phyloP scores from a whole-genome alignment of 2,888 invertebrate genomes.

The Hypena proboscidalis region DNA sequence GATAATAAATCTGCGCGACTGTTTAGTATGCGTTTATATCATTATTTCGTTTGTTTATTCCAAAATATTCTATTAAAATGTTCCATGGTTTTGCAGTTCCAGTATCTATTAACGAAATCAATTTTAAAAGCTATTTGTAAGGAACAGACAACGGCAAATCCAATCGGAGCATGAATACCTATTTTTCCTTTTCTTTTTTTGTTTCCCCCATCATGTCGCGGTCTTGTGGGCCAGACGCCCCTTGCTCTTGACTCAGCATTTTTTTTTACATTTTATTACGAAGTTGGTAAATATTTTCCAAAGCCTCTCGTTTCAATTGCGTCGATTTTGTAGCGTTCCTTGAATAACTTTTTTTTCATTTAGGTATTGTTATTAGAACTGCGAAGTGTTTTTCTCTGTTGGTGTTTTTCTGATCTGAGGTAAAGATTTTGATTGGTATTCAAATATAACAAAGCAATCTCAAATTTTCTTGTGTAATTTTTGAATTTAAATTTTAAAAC shows the following conservation, averaged over 20 bases:
- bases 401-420: slow-evolving; percentile 3
- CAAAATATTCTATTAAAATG: slow-evolving; percentile 11
- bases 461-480: no score
- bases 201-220: slow-evolving; percentile 78
- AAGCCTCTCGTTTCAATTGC: slow-evolving; percentile 65
- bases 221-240: slow-evolving; percentile 81
- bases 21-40: slow-evolving; percentile 43
- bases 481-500: no score
- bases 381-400: slow-evolving; percentile 9
- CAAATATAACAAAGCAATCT: neutral
- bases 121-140: slow-evolving; percentile 82
- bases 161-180: slow-evolving; percentile 75
- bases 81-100: slow-evolving; percentile 32
- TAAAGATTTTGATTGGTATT: neutral
- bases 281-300: slow-evolving; percentile 81
- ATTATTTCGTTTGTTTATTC: slow-evolving; percentile 35
- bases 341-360: slow-evolving; percentile 24
- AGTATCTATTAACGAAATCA: slow-evolving; percentile 74
- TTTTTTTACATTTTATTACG: slow-evolving; percentile 78
- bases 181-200: slow-evolving; percentile 72
- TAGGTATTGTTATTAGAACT: slow-evolving; percentile 20
- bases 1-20: slow-evolving; percentile 59
- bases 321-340: slow-evolving; percentile 61
- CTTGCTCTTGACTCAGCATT: slow-evolving; percentile 81
- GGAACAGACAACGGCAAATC: slow-evolving; percentile 82